phyloP scores from a whole-genome alignment of 2,113 vertebrate genomes.

The Crotalus horridus region DNA sequence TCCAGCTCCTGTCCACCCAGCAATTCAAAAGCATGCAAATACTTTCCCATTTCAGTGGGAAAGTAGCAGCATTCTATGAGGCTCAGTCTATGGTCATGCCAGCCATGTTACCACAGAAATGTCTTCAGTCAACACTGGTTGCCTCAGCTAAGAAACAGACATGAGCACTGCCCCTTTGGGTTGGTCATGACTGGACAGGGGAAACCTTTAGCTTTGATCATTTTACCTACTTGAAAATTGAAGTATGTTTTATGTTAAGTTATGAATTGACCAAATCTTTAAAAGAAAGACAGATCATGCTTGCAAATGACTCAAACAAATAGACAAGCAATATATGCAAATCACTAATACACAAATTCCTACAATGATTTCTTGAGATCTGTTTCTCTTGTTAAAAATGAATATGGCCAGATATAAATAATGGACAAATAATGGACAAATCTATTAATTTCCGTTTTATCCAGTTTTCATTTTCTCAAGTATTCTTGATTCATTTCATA shows the following conservation, averaged over 20 bases:
- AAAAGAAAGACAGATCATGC: not conserved
- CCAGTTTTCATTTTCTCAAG: not conserved
- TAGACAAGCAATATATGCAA: not conserved
- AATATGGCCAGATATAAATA: not conserved
- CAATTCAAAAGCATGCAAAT: too few relatives aligned
- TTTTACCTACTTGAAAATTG: not conserved
- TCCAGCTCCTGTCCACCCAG: too few relatives aligned
- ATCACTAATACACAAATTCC: constrained; percentile 25
- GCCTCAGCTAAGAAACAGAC: not conserved
- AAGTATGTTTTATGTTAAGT: constrained; percentile 16
- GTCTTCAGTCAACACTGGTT: not conserved
- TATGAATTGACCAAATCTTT: not conserved
- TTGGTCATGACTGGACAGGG: not conserved
- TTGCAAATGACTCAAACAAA: not conserved
- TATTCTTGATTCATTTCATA: not conserved
- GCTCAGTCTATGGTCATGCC: not conserved
- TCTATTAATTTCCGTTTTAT: not conserved
- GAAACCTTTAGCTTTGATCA: not conserved
- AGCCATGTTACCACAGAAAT: not conserved
- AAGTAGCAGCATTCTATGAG: too few relatives aligned
- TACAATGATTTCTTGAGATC: not conserved
- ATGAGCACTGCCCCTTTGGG: not conserved
- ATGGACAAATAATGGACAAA: not conserved
- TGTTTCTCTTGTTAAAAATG: not conserved
- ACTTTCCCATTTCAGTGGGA: too few relatives aligned